Evolutionary conservation across 1,140 invertebrate genomes (phyloP).

Genomic region (Pissodes strobi): DNA sequence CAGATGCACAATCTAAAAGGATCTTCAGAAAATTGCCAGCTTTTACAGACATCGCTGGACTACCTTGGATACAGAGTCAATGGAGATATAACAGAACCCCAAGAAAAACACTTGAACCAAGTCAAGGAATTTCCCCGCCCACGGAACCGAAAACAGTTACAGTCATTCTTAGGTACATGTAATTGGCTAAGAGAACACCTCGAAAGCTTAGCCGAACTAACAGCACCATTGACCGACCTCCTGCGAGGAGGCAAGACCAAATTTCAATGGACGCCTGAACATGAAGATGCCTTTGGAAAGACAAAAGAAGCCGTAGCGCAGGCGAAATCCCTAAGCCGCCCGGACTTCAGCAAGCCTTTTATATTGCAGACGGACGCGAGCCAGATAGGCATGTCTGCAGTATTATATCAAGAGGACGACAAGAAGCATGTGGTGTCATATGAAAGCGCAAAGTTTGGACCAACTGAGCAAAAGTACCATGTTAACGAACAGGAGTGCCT

Average conservation of each 20-base stretch:
- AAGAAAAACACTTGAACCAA: constrained; percentile 2
- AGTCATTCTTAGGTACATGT: constrained; percentile 37
- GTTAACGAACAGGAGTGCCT: constrained; percentile 55
- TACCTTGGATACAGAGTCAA: constrained; percentile 22
- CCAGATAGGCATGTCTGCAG: constrained; percentile 38
- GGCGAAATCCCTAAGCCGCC: constrained; percentile 32
- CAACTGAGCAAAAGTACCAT: constrained; percentile 25
- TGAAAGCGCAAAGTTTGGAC: constrained; percentile 20
- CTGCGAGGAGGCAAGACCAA: constrained; percentile 24
- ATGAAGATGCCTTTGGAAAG: constrained; percentile 33
- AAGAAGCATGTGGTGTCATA: constrained; percentile 21
- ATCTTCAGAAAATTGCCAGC: constrained; percentile 14
- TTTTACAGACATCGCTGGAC: background rate
- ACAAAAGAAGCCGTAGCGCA: constrained; percentile 44
- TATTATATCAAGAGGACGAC: constrained; percentile 41
- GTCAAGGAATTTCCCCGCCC: background rate
- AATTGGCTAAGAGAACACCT: constrained; percentile 46
- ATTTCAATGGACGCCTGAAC: constrained; percentile 3
- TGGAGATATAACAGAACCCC: background rate
- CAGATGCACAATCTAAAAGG: background rate
- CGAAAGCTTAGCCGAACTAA: constrained; percentile 22
- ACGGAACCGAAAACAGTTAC: constrained; percentile 23
- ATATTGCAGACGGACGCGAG: constrained; percentile 49
- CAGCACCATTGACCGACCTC: constrained; percentile 33
- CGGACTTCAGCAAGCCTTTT: constrained; percentile 42